phyloP scores from a whole-genome alignment of 1,140 invertebrate genomes.

The Zaprionus davidi region DNA sequence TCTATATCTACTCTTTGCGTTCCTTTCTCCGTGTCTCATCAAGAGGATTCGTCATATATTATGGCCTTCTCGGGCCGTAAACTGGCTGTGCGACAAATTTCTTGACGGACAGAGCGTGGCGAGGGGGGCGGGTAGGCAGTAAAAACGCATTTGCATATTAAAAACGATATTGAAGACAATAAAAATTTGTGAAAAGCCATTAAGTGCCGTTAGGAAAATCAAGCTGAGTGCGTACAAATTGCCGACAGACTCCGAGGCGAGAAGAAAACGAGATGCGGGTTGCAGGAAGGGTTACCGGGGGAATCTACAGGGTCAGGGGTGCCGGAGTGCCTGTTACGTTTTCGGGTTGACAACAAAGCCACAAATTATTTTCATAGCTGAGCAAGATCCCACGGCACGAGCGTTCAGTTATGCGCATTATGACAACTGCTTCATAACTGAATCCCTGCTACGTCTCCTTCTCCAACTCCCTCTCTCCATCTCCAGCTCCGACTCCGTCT shows the following conservation, averaged over 20 bases:
- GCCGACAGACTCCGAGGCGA: conserved; percentile 54
- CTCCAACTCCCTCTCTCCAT: background rate
- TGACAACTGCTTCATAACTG: conserved; percentile 10
- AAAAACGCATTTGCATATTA: conserved; percentile 67
- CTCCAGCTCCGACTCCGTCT: conserved; percentile 19
- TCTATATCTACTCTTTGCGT: background rate
- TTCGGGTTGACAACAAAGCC: conserved; percentile 44
- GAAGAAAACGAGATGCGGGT: background rate
- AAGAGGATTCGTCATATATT: conserved; percentile 1
- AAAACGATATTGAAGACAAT: conserved; percentile 78
- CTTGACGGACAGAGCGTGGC: background rate
- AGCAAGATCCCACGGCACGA: conserved; percentile 62
- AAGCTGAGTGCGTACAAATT: conserved; percentile 76
- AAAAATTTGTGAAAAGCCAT: conserved; percentile 80
- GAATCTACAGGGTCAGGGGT: background rate
- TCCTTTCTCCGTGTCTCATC: background rate
- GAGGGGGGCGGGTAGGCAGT: conserved; percentile 1
- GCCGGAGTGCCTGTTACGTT: background rate
- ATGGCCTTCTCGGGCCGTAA: background rate
- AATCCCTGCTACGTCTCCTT: background rate
- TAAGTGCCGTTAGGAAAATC: conserved; percentile 74
- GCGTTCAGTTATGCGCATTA: conserved; percentile 67
- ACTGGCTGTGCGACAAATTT: conserved; percentile 51
- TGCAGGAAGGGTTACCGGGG: background rate
- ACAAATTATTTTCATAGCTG: conserved; percentile 84